Evolutionary conservation across 2,113 vertebrate species (phyloP).

Genomic region (Hucho hucho): DNA sequence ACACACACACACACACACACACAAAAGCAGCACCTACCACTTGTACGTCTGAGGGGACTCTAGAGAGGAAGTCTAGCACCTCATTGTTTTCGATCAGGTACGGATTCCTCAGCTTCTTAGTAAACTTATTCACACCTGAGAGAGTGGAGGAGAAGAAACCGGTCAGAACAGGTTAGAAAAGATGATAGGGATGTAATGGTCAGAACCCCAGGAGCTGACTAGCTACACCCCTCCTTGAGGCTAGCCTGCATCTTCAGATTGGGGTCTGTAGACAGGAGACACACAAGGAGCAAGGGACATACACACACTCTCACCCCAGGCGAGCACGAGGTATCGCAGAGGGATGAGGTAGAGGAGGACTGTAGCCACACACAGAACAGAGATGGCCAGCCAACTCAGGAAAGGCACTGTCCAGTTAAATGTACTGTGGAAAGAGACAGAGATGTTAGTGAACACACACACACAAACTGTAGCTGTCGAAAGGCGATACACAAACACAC

Average conservation of each 20-base stretch:
- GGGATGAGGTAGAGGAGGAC: constrained; percentile 88
- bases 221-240: too few relatives aligned
- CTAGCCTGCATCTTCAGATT: too few relatives aligned
- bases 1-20: constrained; percentile 10
- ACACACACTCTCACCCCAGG: constrained; percentile 84
- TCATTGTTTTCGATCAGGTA: constrained; percentile 93
- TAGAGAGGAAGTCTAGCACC: constrained; percentile 92
- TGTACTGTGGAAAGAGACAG: constrained; percentile 71
- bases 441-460: not conserved
- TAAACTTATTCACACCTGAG: constrained; percentile 94
- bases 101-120: constrained; percentile 91
- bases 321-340: constrained; percentile 88
- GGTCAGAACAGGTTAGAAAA: not conserved
- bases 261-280: too few relatives aligned
- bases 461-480: not conserved
- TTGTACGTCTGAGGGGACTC: constrained; percentile 94
- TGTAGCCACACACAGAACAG: constrained; percentile 79
- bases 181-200: not conserved
- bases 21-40: constrained; percentile 77
- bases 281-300: too few relatives aligned
- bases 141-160: not conserved
- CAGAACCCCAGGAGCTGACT: too few relatives aligned
- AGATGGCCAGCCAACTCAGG: constrained; percentile 88
- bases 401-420: constrained; percentile 96
- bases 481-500: not conserved